These are phyloP conservation scores for Teleogryllus oceanicus DNA, from an alignment of 2,888 invertebrate genomes.

Conservation along the genomic window DNA sequence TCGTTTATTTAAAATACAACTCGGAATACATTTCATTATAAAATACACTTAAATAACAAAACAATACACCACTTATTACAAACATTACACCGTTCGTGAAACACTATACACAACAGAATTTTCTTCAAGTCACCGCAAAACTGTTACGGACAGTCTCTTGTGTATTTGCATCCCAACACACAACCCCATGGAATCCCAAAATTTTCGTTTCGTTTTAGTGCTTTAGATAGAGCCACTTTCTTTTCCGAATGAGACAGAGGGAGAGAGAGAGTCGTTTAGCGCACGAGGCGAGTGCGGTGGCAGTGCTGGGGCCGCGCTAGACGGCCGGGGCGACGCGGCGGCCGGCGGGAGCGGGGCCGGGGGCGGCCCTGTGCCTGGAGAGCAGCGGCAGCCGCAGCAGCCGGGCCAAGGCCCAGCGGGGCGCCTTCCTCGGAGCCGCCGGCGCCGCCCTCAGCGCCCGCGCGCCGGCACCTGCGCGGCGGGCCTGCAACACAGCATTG, in stretches of 20 bases:
- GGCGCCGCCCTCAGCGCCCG: background rate
- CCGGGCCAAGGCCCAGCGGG: background rate
- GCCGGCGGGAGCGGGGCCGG: background rate
- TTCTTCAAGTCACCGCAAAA: no score
- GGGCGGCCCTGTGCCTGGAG: background rate
- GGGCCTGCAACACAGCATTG: background rate
- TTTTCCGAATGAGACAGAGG: no score
- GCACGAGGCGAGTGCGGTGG: no score
- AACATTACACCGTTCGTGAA: background rate
- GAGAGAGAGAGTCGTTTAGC: no score
- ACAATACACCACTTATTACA: background rate
- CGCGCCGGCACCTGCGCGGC: background rate
- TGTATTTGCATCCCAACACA: no score
- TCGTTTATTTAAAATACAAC: constrained; percentile 9
- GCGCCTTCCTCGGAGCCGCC: background rate
- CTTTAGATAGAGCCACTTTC: no score
- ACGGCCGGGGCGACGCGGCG: background rate
- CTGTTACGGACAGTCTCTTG: no score
- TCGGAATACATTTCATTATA: constrained; percentile 2
- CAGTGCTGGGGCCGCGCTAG: background rate
- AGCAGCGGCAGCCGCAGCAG: background rate
- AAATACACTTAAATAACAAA: constrained; percentile 3
- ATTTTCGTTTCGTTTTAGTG: no score
- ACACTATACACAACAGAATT: background rate
- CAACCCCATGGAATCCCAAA: no score